These are phyloP conservation scores for Ditula angustiorana DNA, from an alignment of 2,888 invertebrate species.

Conservation along the genomic window DNA sequence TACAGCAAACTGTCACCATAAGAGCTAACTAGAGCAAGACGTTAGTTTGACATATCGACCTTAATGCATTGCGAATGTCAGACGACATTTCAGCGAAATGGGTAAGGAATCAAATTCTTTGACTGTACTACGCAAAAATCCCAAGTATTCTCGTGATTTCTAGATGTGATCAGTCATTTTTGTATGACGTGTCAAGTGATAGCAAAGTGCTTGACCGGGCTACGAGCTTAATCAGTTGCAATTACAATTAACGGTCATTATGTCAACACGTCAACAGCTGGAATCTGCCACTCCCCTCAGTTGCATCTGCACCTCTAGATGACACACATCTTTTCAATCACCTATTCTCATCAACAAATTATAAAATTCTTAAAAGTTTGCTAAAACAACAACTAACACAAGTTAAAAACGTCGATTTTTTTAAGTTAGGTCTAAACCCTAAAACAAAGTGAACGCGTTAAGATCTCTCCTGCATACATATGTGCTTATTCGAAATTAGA, in stretches of 20 bases:
- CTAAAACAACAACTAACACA: background rate
- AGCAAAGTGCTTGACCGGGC: constrained; percentile 29
- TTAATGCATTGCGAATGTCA: no score
- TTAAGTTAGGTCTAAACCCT: no score
- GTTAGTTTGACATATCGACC: no score
- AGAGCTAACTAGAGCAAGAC: no score
- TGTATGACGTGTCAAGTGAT: constrained; percentile 15
- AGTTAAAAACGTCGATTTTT: no score
- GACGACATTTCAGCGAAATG: no score
- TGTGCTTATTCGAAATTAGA: background rate
- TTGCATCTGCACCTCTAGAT: background rate
- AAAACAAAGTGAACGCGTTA: no score
- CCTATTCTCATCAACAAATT: background rate
- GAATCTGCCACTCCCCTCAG: constrained; percentile 29
- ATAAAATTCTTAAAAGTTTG: background rate
- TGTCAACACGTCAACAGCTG: constrained; percentile 7
- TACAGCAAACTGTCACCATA: no score
- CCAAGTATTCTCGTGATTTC: background rate
- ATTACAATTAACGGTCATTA: background rate
- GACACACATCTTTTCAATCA: background rate
- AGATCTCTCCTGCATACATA: background rate
- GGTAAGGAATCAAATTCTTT: no score
- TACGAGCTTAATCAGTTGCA: constrained; percentile 13
- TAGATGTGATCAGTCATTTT: constrained; percentile 5
- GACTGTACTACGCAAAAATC: constrained; percentile 12